Evolutionary conservation across 2,888 invertebrate genomes (phyloP).

Genomic region (Diarsia brunnea): DNA sequence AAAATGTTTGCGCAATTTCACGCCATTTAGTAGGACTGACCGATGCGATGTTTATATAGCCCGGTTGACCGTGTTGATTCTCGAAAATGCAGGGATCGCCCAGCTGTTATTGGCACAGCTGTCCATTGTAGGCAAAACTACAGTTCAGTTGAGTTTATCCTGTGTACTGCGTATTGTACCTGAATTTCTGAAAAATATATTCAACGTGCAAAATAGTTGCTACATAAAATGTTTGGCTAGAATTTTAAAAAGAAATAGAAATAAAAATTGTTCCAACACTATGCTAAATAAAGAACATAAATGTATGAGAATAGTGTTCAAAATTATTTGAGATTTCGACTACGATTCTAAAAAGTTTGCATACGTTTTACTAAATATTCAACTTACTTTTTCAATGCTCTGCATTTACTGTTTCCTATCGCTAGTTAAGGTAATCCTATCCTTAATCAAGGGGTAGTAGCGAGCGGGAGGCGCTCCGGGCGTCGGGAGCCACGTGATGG

Average conservation of each 20-base stretch:
- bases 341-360: not conserved
- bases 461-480: too few species aligned
- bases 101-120: conserved; percentile 31
- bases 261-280: too few species aligned
- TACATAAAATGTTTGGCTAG: not conserved
- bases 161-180: not conserved
- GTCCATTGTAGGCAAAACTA: conserved; percentile 1
- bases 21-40: conserved; percentile 24
- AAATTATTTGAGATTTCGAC: not conserved
- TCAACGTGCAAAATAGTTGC: not conserved
- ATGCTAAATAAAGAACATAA: not conserved
- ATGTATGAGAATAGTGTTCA: not conserved
- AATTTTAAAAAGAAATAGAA: not conserved
- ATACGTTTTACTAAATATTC: not conserved
- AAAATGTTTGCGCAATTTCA: conserved; percentile 31
- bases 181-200: conserved; percentile 2
- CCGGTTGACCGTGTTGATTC: conserved; percentile 18
- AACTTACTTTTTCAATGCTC: not conserved
- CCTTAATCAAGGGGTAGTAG: not conserved
- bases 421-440: not conserved
- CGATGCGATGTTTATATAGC: conserved; percentile 20
- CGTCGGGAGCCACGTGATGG: too few species aligned
- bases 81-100: conserved; percentile 16
- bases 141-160: not conserved
- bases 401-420: not conserved